phyloP scores from a whole-genome alignment of 2,797 vertebrate species.

The Chelidonichthys spinosus region DNA sequence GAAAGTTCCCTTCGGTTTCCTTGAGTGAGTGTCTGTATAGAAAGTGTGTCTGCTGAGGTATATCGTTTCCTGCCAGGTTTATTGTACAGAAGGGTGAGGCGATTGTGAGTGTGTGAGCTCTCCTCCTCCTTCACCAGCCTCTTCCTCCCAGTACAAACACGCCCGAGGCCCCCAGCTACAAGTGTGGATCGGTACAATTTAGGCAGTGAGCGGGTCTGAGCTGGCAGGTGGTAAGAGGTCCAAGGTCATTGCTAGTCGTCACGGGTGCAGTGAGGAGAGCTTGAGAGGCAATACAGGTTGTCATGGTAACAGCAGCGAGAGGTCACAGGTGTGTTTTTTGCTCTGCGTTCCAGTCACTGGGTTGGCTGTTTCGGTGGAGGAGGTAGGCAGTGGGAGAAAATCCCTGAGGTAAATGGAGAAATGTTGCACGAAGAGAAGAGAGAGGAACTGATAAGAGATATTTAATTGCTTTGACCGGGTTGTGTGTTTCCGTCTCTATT shows the following conservation, averaged over 20 bases:
- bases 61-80: conserved; percentile 45
- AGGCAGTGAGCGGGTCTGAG: conserved; percentile 39
- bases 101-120: conserved; percentile 19
- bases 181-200: conserved; percentile 23
- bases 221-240: conserved; percentile 56
- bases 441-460: conserved; percentile 27
- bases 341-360: conserved; percentile 45
- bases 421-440: conserved; percentile 33
- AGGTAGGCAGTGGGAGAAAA: conserved; percentile 69
- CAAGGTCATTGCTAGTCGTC: conserved; percentile 59
- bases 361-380: conserved; percentile 57
- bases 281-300: conserved; percentile 70
- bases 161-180: conserved; percentile 11
- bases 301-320: conserved; percentile 62
- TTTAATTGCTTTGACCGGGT: conserved; percentile 19
- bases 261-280: conserved; percentile 45
- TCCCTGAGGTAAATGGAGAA: conserved; percentile 76
- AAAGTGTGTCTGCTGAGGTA: conserved; percentile 64
- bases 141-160: conserved; percentile 6
- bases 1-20: conserved; percentile 33
- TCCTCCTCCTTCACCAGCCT: neutral
- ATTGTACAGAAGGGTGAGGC: conserved; percentile 15
- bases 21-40: conserved; percentile 22
- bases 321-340: conserved; percentile 57
- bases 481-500: conserved; percentile 34